Evolutionary conservation across 2,113 vertebrate species (phyloP).

Genomic region (Clarias gariepinus): DNA sequence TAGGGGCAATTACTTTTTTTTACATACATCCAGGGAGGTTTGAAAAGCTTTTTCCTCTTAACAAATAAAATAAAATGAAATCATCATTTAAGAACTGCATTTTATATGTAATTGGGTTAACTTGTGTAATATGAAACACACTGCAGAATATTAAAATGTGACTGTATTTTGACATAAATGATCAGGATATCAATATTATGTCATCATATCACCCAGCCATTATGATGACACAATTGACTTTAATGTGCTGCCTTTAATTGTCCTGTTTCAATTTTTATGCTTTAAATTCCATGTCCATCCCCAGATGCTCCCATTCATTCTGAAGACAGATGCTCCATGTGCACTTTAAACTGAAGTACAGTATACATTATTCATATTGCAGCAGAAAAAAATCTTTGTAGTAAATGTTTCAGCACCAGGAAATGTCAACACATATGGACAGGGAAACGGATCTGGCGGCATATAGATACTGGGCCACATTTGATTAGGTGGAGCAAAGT

Average conservation of each 20-base stretch:
- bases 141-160: background rate
- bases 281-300: slow-evolving; percentile 54
- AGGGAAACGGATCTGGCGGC: slow-evolving; percentile 48
- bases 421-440: slow-evolving; percentile 71
- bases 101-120: too few relatives aligned
- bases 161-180: background rate
- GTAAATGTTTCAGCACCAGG: slow-evolving; percentile 70
- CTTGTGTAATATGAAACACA: too few relatives aligned
- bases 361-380: slow-evolving; percentile 80
- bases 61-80: too few relatives aligned
- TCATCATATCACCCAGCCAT: background rate
- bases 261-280: slow-evolving; percentile 1
- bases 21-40: too few relatives aligned
- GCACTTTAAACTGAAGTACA: slow-evolving; percentile 71
- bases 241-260: slow-evolving; percentile 65
- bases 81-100: too few relatives aligned
- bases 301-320: slow-evolving; percentile 60
- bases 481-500: slow-evolving; percentile 66
- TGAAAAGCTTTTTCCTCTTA: too few relatives aligned
- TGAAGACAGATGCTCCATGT: slow-evolving; percentile 68
- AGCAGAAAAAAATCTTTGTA: slow-evolving; percentile 73
- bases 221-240: slow-evolving; percentile 54
- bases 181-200: background rate
- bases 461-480: slow-evolving; percentile 63
- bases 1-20: too few relatives aligned